Evolutionary conservation across 2,113 vertebrate genomes (phyloP), one percentile per base, ranked within the genome.

Genomic region (Leptobrachium leishanense): DNA sequence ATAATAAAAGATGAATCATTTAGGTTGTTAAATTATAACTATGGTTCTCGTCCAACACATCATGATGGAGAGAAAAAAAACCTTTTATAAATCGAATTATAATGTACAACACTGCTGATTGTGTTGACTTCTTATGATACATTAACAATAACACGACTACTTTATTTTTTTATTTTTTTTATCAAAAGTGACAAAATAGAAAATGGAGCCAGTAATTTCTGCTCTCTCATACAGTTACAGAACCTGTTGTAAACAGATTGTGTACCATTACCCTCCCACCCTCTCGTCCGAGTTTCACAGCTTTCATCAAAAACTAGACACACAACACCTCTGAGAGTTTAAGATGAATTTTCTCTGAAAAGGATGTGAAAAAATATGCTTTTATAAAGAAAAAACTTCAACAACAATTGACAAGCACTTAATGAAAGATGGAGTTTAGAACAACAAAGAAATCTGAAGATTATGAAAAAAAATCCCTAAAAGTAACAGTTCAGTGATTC

Each of bases 291-390:
- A 43, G 63, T 54, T 74, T 80, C 62, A 67, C 63, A 46, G 75
- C 42, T 77, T 77, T 77, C 57, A 63, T 63, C 43, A 62, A 70
- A n/a, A 71, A 46, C 7, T 46, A 73, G 68, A 68, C 63, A 80
- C 10, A 59, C 41, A 59, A 40, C 71, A 74, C 71, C 77, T 80
- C 9, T 1, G 77, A 79, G 70, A 20, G 43, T 67, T 79, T 2
- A 57, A 68, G n/a, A 2, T 7, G 8, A 0, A 67, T 67, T 55
- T 42, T 69, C 40, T 70, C 41, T 10, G 20, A 62, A 20, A 40
- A 4, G 43, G 43, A 63, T 63, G 20, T 71, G 6, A 63, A 69
- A 46, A 70, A 68, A 68, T 59, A 12, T 13, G 55, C 55, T 59
- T 59, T 59, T 59, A 50, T 50, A 50, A 50, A 50, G 8, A 50